These are phyloP conservation scores for Microcebus lehilahytsara DNA, from an alignment of 2,113 vertebrate genomes.

Conservation along the genomic window DNA sequence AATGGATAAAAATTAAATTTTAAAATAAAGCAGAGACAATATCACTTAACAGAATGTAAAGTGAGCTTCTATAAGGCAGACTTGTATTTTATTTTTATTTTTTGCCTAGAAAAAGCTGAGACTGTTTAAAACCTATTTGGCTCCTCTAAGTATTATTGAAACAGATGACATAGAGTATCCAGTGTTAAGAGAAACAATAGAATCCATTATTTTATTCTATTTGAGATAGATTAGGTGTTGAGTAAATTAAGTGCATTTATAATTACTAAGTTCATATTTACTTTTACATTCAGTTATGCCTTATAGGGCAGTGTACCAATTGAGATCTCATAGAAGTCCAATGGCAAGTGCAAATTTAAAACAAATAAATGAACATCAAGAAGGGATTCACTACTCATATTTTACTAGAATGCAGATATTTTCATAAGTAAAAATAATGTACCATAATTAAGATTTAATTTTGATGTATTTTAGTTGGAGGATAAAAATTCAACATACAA, in stretches of 20 bases:
- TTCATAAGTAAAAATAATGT: not conserved
- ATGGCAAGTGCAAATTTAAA: not conserved
- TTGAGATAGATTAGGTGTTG: not conserved
- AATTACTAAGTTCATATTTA: not conserved
- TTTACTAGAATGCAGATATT: not conserved
- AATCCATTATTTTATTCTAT: not conserved
- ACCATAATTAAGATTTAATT: not conserved
- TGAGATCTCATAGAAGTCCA: not conserved
- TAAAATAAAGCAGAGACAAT: not conserved
- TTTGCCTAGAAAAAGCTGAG: not conserved
- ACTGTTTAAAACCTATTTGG: not conserved
- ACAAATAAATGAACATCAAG: not conserved
- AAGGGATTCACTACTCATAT: not conserved
- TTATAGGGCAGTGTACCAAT: not conserved
- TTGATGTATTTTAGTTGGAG: not conserved
- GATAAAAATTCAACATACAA: not conserved
- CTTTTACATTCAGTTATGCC: not conserved
- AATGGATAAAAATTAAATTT: not conserved
- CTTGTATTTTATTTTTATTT: not conserved
- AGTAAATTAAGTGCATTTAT: not conserved
- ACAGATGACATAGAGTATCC: not conserved
- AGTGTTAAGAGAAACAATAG: not conserved
- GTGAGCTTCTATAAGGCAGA: not conserved
- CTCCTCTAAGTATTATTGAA: not conserved
- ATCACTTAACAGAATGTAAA: not conserved